phyloP scores from a whole-genome alignment of 2,888 invertebrate genomes.

The Volucella zonaria region DNA sequence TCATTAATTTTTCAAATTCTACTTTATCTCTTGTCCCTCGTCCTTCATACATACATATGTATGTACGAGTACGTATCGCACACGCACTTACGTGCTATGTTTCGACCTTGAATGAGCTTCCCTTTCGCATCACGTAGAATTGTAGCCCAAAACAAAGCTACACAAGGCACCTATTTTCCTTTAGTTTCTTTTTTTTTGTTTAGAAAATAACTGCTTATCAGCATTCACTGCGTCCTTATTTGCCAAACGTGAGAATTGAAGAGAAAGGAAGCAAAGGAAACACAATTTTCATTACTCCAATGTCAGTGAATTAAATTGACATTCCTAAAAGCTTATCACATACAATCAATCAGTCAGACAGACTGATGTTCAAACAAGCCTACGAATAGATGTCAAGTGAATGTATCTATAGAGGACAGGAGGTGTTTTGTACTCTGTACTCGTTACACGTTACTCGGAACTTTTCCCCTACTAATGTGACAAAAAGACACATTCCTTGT shows the following conservation, averaged over 20 bases:
- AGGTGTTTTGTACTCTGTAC: neutral
- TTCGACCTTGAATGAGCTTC: conserved; percentile 61
- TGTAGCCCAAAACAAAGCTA: conserved; percentile 47
- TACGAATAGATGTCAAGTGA: conserved; percentile 28
- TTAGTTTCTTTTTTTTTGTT: conserved; percentile 25
- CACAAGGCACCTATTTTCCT: conserved; percentile 28
- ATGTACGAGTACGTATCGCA: neutral
- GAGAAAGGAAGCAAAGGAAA: conserved; percentile 21
- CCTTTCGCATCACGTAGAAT: conserved; percentile 48
- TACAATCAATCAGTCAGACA: conserved; percentile 73
- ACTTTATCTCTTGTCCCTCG: conserved; percentile 25
- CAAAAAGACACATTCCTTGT: conserved; percentile 67
- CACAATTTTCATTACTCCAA: conserved; percentile 74
- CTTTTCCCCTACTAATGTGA: conserved; percentile 54
- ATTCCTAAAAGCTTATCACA: conserved; percentile 74
- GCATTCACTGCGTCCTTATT: conserved; percentile 51
- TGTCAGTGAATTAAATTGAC: conserved; percentile 74
- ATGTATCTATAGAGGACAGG: neutral
- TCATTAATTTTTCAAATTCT: conserved; percentile 67
- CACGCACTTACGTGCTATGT: conserved; percentile 6
- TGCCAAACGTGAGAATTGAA: conserved; percentile 41
- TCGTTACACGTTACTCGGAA: no score
- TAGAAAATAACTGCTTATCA: conserved; percentile 63
- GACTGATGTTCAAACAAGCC: conserved; percentile 61
- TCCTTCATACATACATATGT: neutral